phyloP scores from a whole-genome alignment of 1,140 invertebrate species.

The Tetragonula clypearis region DNA sequence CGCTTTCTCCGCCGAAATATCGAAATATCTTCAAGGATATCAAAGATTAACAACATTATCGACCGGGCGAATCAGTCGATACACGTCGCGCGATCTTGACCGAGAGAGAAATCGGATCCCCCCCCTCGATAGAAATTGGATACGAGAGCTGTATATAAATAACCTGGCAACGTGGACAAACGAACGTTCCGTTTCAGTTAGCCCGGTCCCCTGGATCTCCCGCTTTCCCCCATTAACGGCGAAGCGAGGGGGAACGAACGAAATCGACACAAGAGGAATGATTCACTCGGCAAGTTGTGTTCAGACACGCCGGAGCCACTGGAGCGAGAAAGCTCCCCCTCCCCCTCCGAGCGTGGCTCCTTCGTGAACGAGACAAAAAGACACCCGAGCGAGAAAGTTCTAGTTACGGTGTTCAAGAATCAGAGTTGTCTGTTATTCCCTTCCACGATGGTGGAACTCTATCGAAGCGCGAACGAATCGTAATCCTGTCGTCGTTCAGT shows the following conservation, averaged over 20 bases:
- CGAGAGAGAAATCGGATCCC: neutral
- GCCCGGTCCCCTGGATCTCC: neutral
- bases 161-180: neutral
- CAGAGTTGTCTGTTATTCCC: no score
- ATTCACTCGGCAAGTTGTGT: conserved; percentile 11
- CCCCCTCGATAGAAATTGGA: neutral
- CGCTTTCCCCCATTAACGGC: neutral
- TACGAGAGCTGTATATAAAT: neutral
- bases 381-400: no score
- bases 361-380: no score
- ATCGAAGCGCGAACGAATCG: no score
- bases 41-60: neutral
- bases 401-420: no score
- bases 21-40: no score
- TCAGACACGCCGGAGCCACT: no score
- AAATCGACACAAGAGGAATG: conserved; percentile 2
- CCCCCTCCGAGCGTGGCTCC: no score
- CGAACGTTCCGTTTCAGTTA: neutral
- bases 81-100: neutral
- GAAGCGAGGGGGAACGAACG: neutral
- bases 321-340: no score
- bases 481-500: no score
- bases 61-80: neutral
- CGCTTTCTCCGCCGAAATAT: no score
- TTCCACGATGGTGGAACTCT: no score